A percentile compares a stretch with the other conserved stretches of the same genome.
Conservation (phyloP, 2,888 invertebrate species). For the Iphiclides podalirius region DNA sequence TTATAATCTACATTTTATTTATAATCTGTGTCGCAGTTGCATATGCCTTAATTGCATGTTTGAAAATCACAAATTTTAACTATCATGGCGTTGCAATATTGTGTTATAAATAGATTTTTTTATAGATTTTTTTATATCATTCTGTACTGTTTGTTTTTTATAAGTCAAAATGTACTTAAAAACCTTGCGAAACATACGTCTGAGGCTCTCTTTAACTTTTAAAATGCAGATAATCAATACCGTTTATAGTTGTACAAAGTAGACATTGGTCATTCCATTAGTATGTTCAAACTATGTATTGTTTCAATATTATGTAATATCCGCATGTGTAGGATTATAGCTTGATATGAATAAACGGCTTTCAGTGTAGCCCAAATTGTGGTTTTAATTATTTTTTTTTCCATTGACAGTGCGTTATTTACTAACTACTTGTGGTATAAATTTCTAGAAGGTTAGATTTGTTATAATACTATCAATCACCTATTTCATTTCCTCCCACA, state of each 20-base stretch:
- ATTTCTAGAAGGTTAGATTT: too few species aligned
- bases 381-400: constrained; percentile 42
- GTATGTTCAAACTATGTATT: neutral
- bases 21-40: neutral
- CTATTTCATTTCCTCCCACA: too few species aligned
- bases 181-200: constrained; percentile 39
- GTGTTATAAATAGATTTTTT: neutral
- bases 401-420: neutral
- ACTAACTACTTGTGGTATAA: too few species aligned
- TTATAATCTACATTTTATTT: neutral
- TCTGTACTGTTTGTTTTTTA: constrained; percentile 31
- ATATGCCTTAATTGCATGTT: neutral
- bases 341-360: constrained; percentile 50
- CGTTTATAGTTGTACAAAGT: neutral
- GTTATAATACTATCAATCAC: too few species aligned
- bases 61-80: neutral
- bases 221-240: constrained; percentile 23
- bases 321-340: constrained; percentile 33
- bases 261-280: constrained; percentile 42
- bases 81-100: neutral
- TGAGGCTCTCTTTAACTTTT: constrained; percentile 48
- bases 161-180: constrained; percentile 57
- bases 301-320: constrained; percentile 8
- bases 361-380: constrained; percentile 48
- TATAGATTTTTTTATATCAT: constrained; percentile 19